Conservation (phyloP, 2,888 invertebrate species). For the Parnassius glacialis region DNA sequence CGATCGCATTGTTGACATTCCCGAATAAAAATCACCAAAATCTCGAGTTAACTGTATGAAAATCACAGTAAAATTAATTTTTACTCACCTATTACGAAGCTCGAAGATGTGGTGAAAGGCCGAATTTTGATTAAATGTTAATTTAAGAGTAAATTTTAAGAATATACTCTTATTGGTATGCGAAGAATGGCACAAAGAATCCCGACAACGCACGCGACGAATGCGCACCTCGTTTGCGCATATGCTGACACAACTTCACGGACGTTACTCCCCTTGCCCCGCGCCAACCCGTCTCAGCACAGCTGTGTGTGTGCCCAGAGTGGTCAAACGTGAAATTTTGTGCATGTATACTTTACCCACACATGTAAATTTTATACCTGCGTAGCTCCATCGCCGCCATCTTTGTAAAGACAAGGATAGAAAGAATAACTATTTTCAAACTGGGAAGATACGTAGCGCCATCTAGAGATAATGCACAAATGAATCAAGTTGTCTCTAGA, state of each 20-base stretch:
- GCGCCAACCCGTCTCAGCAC: slow-evolving; percentile 66
- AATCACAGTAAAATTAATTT: slow-evolving; percentile 76
- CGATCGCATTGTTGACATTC: slow-evolving; percentile 88
- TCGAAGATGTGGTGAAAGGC: slow-evolving; percentile 82
- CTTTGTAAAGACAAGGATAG: slow-evolving; percentile 64
- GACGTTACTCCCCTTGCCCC: slow-evolving; percentile 79
- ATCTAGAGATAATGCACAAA: slow-evolving; percentile 41
- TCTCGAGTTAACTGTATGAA: slow-evolving; percentile 83
- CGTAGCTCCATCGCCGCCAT: slow-evolving; percentile 77
- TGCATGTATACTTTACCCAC: slow-evolving; percentile 64
- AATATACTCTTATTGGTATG: slow-evolving; percentile 92
- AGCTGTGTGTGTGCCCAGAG: slow-evolving; percentile 68
- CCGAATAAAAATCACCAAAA: slow-evolving; percentile 83
- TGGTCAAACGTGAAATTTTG: slow-evolving; percentile 81
- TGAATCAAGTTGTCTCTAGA: slow-evolving; percentile 28
- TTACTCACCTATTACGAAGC: slow-evolving; percentile 88
- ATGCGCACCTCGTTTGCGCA: slow-evolving; percentile 91
- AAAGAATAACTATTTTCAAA: slow-evolving; percentile 49
- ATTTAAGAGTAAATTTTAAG: slow-evolving; percentile 87
- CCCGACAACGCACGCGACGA: slow-evolving; percentile 95
- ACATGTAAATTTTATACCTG: slow-evolving; percentile 70
- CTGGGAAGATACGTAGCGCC: slow-evolving; percentile 43
- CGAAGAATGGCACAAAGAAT: slow-evolving; percentile 98
- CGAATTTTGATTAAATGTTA: slow-evolving; percentile 84
- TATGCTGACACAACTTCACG: slow-evolving; percentile 86